A percentile compares a stretch with the other conserved stretches of the same genome.
phyloP scores from a whole-genome alignment of 2,113 vertebrate genomes.

The Gambusia affinis region DNA sequence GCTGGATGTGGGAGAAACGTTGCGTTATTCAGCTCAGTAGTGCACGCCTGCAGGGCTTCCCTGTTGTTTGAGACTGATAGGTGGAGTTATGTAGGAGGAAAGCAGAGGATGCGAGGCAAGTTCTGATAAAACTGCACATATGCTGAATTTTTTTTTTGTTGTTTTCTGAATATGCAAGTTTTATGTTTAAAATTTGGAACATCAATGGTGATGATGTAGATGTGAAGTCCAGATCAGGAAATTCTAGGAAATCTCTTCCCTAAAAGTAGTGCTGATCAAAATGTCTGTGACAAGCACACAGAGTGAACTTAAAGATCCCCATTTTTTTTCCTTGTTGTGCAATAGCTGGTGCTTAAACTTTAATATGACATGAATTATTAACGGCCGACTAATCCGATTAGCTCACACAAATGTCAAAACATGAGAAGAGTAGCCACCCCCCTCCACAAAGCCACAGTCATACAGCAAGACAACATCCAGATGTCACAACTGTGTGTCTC shows the following conservation, averaged over 20 bases:
- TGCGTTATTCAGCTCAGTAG: background rate
- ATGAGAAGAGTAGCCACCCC: background rate
- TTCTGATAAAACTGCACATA: background rate
- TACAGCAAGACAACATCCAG: slow-evolving; percentile 22
- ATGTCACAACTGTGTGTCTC: slow-evolving; percentile 34
- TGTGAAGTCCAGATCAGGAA: background rate
- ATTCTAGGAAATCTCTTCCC: background rate
- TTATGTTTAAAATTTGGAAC: background rate
- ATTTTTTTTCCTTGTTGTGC: background rate
- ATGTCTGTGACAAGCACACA: background rate
- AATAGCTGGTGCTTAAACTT: background rate
- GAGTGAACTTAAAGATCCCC: background rate
- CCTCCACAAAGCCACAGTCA: slow-evolving; percentile 1
- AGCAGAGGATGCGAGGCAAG: slow-evolving; percentile 9
- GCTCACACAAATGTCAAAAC: slow-evolving; percentile 5
- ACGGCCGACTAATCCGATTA: slow-evolving; percentile 6
- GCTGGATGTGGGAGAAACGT: background rate
- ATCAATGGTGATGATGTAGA: background rate
- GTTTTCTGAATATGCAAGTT: background rate
- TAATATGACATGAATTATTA: background rate
- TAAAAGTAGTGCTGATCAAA: background rate
- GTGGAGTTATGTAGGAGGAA: background rate
- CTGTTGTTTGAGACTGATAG: slow-evolving; percentile 6
- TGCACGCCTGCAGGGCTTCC: background rate
- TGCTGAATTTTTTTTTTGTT: background rate